These are phyloP conservation scores for Enteromius argenteus DNA, from an alignment of 2,797 vertebrate genomes.

Conservation along the genomic window DNA sequence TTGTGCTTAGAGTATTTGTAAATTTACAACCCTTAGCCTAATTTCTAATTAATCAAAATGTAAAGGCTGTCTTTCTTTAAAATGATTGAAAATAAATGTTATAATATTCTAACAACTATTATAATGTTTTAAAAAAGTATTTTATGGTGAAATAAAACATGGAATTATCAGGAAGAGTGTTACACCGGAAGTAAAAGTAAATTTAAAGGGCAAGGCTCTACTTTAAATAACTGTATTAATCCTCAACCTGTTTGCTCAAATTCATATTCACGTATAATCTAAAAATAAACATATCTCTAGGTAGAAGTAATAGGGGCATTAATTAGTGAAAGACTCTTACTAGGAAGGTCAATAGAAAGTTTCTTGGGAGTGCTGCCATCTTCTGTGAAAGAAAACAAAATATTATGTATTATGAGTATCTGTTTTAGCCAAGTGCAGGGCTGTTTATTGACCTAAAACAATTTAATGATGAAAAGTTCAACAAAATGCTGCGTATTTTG, in stretches of 20 bases:
- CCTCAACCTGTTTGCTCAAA: slow-evolving; percentile 21
- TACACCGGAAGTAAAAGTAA: neutral
- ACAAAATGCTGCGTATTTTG: neutral
- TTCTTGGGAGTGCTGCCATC: slow-evolving; percentile 80
- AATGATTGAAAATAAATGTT: neutral
- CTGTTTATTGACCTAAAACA: neutral
- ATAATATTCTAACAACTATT: neutral
- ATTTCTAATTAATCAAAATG: neutral
- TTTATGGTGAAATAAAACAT: neutral
- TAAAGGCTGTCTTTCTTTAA: neutral
- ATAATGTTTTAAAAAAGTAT: neutral
- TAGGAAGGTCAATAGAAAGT: slow-evolving; percentile 83
- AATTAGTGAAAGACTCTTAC: slow-evolving; percentile 76
- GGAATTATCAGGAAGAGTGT: neutral
- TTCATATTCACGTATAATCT: slow-evolving; percentile 59
- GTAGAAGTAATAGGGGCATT: slow-evolving; percentile 53
- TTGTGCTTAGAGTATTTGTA: neutral
- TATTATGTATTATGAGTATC: slow-evolving; percentile 66
- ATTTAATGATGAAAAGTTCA: neutral
- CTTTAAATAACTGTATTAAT: slow-evolving; percentile 10
- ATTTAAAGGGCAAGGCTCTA: neutral
- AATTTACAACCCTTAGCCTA: neutral
- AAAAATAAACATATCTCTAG: slow-evolving; percentile 27
- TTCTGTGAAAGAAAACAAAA: slow-evolving; percentile 83
- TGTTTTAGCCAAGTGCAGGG: slow-evolving; percentile 12